Evolutionary conservation across 2,888 invertebrate species (phyloP).

Genomic region (Choristoneura rosaceana): DNA sequence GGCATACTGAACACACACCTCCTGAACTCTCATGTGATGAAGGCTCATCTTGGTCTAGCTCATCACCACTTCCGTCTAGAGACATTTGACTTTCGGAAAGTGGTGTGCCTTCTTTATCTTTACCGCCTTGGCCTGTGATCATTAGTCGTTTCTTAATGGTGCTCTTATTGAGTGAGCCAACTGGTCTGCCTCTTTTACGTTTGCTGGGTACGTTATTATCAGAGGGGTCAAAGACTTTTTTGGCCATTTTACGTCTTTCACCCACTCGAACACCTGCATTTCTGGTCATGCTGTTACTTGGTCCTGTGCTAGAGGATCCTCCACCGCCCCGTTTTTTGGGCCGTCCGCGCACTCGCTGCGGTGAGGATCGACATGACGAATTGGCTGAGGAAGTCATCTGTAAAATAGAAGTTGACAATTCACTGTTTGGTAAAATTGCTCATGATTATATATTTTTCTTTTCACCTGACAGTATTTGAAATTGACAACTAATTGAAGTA

Average conservation of each 20-base stretch:
- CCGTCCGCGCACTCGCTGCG: constrained; percentile 76
- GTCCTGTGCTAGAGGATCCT: constrained; percentile 60
- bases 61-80: constrained; percentile 77
- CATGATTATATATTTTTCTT: neutral
- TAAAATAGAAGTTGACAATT: constrained; percentile 33
- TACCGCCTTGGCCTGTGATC: constrained; percentile 61
- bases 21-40: constrained; percentile 79
- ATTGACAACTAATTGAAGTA: neutral
- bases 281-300: constrained; percentile 60
- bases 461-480: neutral
- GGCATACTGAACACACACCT: constrained; percentile 87
- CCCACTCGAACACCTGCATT: constrained; percentile 83
- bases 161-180: constrained; percentile 86
- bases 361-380: constrained; percentile 80
- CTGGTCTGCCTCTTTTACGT: constrained; percentile 88
- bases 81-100: constrained; percentile 74
- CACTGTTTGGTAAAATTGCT: neutral
- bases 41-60: constrained; percentile 74
- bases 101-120: constrained; percentile 69
- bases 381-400: constrained; percentile 83
- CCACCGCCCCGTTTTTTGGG: constrained; percentile 73
- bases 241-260: constrained; percentile 90
- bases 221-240: constrained; percentile 94
- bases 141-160: constrained; percentile 82
- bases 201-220: constrained; percentile 91